A percentile compares a stretch with the other conserved stretches of the same genome.
These are phyloP conservation scores for Anagrus nilaparvatae DNA, from an alignment of 1,140 invertebrate species.

Conservation along the genomic window DNA sequence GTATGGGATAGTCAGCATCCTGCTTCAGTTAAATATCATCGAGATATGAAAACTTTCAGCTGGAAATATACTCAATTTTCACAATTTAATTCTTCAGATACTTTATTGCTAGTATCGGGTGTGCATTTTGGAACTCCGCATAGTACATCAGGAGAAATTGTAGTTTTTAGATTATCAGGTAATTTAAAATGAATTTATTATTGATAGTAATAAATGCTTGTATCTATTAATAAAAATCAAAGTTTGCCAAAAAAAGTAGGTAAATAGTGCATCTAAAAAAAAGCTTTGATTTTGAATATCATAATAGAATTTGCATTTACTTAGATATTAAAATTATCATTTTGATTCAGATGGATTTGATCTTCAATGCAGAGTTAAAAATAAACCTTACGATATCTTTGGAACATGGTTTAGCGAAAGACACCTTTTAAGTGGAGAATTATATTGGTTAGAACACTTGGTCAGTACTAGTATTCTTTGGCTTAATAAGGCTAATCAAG, in stretches of 20 bases:
- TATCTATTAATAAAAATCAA: slow-evolving; percentile 6
- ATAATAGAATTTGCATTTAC: not conserved
- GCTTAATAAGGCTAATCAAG: slow-evolving; percentile 77
- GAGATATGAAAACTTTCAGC: slow-evolving; percentile 73
- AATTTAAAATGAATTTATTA: slow-evolving; percentile 19
- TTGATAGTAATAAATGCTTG: not conserved
- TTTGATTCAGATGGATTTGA: slow-evolving; percentile 58
- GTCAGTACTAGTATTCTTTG: slow-evolving; percentile 71
- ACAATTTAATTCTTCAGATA: slow-evolving; percentile 78
- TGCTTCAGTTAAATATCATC: slow-evolving; percentile 57
- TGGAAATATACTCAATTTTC: slow-evolving; percentile 89
- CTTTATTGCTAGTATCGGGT: slow-evolving; percentile 73
- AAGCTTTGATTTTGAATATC: not conserved
- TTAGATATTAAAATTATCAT: not conserved
- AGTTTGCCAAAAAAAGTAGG: slow-evolving; percentile 13
- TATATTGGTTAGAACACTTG: slow-evolving; percentile 69
- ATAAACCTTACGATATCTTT: slow-evolving; percentile 84
- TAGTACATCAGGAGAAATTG: slow-evolving; percentile 79
- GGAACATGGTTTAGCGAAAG: slow-evolving; percentile 82
- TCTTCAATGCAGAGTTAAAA: slow-evolving; percentile 69
- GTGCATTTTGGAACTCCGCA: slow-evolving; percentile 73
- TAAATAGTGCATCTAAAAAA: slow-evolving; percentile 12
- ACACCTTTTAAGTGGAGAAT: slow-evolving; percentile 70
- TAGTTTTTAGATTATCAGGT: slow-evolving; percentile 70
- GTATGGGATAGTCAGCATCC: slow-evolving; percentile 72